These are phyloP conservation scores for Lasioglossum malachurum DNA, from an alignment of 2,888 invertebrate genomes.

Conservation along the genomic window DNA sequence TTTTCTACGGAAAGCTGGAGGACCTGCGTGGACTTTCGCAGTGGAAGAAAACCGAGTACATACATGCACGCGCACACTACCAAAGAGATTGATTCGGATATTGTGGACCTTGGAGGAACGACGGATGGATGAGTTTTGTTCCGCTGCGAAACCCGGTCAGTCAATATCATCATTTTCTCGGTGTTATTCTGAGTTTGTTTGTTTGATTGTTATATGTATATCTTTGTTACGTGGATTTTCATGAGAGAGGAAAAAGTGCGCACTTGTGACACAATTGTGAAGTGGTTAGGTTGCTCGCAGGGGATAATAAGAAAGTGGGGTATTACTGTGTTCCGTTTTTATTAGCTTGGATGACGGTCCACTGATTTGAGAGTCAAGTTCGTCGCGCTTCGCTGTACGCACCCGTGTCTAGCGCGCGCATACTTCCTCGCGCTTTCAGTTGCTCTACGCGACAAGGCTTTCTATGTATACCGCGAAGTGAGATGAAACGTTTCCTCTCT, in stretches of 20 bases:
- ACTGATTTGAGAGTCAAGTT: slow-evolving; percentile 74
- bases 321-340: slow-evolving; percentile 68
- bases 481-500: slow-evolving; percentile 50
- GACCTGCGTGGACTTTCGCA: slow-evolving; percentile 72
- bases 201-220: background rate
- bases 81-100: background rate
- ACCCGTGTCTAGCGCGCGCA: slow-evolving; percentile 64
- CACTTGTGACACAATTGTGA: slow-evolving; percentile 37
- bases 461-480: slow-evolving; percentile 32
- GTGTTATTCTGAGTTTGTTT: too few relatives aligned
- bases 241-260: background rate
- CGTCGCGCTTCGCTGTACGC: slow-evolving; percentile 73
- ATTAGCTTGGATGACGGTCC: slow-evolving; percentile 69
- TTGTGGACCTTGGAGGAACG: too few relatives aligned
- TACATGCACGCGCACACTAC: background rate
- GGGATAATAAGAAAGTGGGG: slow-evolving; percentile 65
- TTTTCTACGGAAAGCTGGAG: slow-evolving; percentile 78
- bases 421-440: slow-evolving; percentile 68
- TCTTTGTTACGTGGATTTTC: slow-evolving; percentile 21
- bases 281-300: slow-evolving; percentile 35
- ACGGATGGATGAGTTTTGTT: too few relatives aligned
- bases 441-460: slow-evolving; percentile 52
- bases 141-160: too few relatives aligned
- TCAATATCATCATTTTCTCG: too few relatives aligned
- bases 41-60: slow-evolving; percentile 46